phyloP scores from a whole-genome alignment of 2,888 invertebrate genomes.

The Lithophane ornitopus region DNA sequence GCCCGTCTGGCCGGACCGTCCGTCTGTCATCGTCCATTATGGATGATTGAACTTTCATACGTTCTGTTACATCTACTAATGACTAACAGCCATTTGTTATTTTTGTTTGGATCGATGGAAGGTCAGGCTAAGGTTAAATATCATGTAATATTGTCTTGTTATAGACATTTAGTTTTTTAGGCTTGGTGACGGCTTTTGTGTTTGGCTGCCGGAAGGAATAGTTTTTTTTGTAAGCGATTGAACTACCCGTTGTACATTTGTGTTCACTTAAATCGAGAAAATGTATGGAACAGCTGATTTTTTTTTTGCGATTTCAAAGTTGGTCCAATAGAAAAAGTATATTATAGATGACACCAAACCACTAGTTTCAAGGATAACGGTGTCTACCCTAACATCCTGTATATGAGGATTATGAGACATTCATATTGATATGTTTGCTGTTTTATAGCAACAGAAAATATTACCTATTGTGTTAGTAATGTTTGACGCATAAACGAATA shows the following conservation, averaged over 20 bases:
- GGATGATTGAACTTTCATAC: conserved; percentile 63
- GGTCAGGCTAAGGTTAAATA: conserved; percentile 32
- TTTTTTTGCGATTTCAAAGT: too few species aligned
- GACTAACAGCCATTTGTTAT: conserved; percentile 54
- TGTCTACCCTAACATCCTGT: too few species aligned
- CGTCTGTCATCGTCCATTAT: conserved; percentile 60
- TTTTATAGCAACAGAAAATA: not conserved
- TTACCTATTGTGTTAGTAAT: not conserved
- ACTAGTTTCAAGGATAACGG: too few species aligned
- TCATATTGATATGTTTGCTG: too few species aligned
- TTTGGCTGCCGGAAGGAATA: not conserved
- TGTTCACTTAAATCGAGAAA: too few species aligned
- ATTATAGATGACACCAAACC: too few species aligned
- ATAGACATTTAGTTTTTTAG: not conserved
- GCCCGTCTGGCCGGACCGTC: conserved; percentile 20
- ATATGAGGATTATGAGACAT: too few species aligned
- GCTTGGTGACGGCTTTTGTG: conserved; percentile 7
- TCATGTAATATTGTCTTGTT: conserved; percentile 30
- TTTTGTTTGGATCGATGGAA: conserved; percentile 49
- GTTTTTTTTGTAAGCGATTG: not conserved
- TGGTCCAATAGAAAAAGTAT: too few species aligned
- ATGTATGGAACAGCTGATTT: too few species aligned
- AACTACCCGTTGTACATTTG: too few species aligned
- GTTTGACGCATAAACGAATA: not conserved
- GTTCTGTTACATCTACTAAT: conserved; percentile 59